phyloP scores from a whole-genome alignment of 2,113 vertebrate species.

The Podiceps cristatus region DNA sequence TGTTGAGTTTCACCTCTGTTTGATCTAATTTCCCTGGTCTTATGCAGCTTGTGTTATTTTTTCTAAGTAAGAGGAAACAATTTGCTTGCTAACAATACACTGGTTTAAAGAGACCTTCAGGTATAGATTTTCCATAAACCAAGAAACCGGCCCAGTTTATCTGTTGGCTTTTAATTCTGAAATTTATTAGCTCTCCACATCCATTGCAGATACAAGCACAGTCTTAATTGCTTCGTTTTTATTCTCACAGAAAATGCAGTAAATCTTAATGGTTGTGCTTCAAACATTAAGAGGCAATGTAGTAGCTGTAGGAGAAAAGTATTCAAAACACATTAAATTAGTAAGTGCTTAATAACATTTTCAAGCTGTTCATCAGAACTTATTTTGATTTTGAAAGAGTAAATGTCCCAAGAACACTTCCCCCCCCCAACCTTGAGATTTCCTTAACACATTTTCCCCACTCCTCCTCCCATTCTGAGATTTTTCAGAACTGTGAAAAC shows the following conservation, averaged over 20 bases:
- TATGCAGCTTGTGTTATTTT: constrained; percentile 28
- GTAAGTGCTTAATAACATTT: constrained; percentile 65
- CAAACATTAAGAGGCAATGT: constrained; percentile 59
- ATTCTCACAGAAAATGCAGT: constrained; percentile 74
- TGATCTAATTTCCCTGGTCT: constrained; percentile 7
- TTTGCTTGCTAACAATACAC: constrained; percentile 50
- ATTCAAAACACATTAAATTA: constrained; percentile 72
- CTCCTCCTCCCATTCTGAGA: constrained; percentile 31
- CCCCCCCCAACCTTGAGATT: not conserved
- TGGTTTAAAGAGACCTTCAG: constrained; percentile 73
- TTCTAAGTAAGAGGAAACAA: constrained; percentile 58
- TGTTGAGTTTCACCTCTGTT: not conserved
- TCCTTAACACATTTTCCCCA: not conserved
- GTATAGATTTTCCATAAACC: constrained; percentile 79
- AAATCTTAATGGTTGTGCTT: constrained; percentile 74
- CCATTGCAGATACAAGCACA: constrained; percentile 70
- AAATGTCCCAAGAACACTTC: not conserved
- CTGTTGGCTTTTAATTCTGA: constrained; percentile 77
- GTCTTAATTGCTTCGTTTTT: constrained; percentile 81
- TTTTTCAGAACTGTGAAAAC: constrained; percentile 60
- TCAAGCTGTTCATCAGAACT: constrained; percentile 70
- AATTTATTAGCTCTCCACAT: constrained; percentile 76
- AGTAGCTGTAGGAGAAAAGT: constrained; percentile 66
- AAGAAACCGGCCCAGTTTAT: constrained; percentile 56
- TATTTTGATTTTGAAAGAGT: constrained; percentile 62